phyloP scores from a whole-genome alignment of 2,888 invertebrate species.

The Sthenelais limicola region DNA sequence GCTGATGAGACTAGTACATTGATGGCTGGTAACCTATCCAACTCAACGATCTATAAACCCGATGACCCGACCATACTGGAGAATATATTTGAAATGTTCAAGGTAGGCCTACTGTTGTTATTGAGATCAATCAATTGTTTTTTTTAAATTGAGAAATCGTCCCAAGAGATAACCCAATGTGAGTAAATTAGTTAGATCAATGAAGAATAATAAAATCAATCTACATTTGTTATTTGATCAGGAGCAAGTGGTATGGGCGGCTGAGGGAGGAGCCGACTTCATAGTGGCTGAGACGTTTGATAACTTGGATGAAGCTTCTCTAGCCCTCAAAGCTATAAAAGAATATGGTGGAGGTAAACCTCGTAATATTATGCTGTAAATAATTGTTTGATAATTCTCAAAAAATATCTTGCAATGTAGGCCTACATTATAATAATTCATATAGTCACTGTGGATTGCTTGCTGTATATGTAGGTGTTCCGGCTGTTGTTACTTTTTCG shows the following conservation, averaged over 20 bases:
- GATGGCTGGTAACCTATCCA: slow-evolving; percentile 69
- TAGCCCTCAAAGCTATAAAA: slow-evolving; percentile 64
- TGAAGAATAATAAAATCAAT: neutral
- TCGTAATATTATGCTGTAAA: neutral
- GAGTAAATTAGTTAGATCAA: too few relatives aligned
- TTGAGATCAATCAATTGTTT: neutral
- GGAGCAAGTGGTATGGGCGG: slow-evolving; percentile 69
- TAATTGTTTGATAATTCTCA: neutral
- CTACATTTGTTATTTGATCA: slow-evolving; percentile 38
- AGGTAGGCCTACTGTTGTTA: slow-evolving; percentile 53
- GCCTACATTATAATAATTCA: neutral
- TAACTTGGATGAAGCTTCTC: slow-evolving; percentile 61
- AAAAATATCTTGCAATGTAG: neutral
- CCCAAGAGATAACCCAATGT: too few relatives aligned
- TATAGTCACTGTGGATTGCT: neutral
- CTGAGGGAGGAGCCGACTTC: slow-evolving; percentile 65
- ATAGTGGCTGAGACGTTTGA: slow-evolving; percentile 68
- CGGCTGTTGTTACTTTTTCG: slow-evolving; percentile 24
- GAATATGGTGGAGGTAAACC: slow-evolving; percentile 61
- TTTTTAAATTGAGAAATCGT: neutral
- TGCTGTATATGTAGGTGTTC: slow-evolving; percentile 5
- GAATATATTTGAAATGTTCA: slow-evolving; percentile 58
- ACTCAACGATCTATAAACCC: slow-evolving; percentile 59
- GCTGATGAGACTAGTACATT: slow-evolving; percentile 64
- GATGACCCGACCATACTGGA: slow-evolving; percentile 49